Evolutionary conservation across 2,113 vertebrate species (phyloP).

Genomic region (Sylvilagus bachmani): DNA sequence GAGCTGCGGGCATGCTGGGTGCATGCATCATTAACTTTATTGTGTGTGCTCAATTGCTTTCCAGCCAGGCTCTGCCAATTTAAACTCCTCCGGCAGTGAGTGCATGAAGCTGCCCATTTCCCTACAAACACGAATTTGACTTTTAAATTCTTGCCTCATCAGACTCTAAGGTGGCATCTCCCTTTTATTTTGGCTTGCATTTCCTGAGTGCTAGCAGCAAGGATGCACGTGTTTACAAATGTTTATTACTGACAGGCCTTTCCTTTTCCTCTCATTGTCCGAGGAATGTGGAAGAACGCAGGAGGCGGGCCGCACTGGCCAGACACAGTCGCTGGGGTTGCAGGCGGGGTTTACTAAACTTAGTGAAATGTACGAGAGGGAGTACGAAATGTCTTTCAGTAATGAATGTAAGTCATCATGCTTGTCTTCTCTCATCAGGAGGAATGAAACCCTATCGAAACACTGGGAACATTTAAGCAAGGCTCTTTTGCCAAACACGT

Average conservation of each 20-base stretch:
- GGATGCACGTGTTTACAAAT: not conserved
- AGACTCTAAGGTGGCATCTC: not conserved
- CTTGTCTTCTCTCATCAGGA: slow-evolving; percentile 32
- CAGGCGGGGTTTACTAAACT: not conserved
- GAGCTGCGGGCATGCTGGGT: not conserved
- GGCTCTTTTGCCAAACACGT: not conserved
- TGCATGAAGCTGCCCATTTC: not conserved
- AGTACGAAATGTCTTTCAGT: not conserved
- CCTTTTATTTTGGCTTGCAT: slow-evolving; percentile 46
- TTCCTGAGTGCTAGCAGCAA: slow-evolving; percentile 4
- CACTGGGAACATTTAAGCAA: not conserved
- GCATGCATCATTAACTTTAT: not conserved
- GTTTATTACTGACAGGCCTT: not conserved
- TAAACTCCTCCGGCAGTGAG: not conserved
- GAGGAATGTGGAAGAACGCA: not conserved
- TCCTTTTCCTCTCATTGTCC: slow-evolving; percentile 50
- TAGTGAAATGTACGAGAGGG: slow-evolving; percentile 1
- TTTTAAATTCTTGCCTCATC: slow-evolving; percentile 32
- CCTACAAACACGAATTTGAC: slow-evolving; percentile 41
- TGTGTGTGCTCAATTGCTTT: not conserved
- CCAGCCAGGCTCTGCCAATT: not conserved
- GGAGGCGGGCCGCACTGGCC: not conserved
- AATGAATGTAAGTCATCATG: not conserved
- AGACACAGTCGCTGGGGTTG: not conserved
- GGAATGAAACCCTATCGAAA: not conserved